phyloP scores from a whole-genome alignment of 23 tunicate species.

The Styela plicata region DNA sequence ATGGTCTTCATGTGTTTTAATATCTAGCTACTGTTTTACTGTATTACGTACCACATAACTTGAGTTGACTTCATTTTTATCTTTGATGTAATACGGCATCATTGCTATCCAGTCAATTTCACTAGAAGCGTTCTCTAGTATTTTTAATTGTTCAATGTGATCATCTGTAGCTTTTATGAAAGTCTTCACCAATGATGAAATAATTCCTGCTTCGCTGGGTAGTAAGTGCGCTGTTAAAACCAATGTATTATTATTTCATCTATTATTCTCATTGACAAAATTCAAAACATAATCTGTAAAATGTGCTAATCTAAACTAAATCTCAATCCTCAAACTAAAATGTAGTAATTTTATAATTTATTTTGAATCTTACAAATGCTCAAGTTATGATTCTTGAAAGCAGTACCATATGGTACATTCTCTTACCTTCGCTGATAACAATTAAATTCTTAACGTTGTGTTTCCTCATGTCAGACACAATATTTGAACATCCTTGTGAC shows the following conservation, averaged over 20 bases:
- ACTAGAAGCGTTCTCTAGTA: not conserved
- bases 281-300: too few relatives aligned
- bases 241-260: too few relatives aligned
- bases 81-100: not conserved
- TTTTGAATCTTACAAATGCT: too few relatives aligned
- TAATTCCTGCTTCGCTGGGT: conserved; percentile 9
- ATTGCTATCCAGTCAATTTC: conserved; percentile 27
- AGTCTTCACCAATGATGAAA: conserved; percentile 19
- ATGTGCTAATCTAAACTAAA: too few relatives aligned
- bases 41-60: conserved; percentile 10
- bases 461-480: conserved; percentile 64
- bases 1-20: too few relatives aligned
- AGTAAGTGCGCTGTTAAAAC: not conserved
- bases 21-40: too few relatives aligned
- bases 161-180: conserved; percentile 16
- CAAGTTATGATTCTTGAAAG: too few relatives aligned
- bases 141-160: not conserved
- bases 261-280: too few relatives aligned
- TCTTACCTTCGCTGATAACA: conserved; percentile 42
- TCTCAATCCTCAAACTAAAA: too few relatives aligned
- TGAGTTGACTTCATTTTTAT: conserved; percentile 6
- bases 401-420: too few relatives aligned
- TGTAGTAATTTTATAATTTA: too few relatives aligned
- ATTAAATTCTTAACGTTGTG: conserved; percentile 44
- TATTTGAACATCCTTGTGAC: conserved; percentile 56